Percentiles rank a stretch among this genome's conserved stretches.
phyloP scores from a whole-genome alignment of 2,797 vertebrate genomes.

The Pangasius larnaudii region DNA sequence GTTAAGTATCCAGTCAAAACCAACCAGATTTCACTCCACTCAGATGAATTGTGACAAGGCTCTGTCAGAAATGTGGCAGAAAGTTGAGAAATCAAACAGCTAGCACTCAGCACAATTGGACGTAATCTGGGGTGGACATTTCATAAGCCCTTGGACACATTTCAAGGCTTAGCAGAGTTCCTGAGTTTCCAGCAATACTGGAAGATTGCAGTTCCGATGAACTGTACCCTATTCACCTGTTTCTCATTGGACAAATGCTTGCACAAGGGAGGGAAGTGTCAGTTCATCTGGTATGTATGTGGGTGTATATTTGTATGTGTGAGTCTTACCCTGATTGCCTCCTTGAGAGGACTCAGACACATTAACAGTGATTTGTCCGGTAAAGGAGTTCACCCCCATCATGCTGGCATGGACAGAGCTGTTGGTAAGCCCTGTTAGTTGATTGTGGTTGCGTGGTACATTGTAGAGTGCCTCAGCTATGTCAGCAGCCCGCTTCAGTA shows the following conservation, averaged over 20 bases:
- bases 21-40: not conserved
- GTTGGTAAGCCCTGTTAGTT: conserved; percentile 88
- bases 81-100: conserved; percentile 28
- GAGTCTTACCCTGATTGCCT: conserved; percentile 89
- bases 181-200: conserved; percentile 8
- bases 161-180: conserved; percentile 43
- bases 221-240: conserved; percentile 32
- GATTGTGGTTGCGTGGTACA: conserved; percentile 94
- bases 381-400: conserved; percentile 98
- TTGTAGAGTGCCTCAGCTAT: conserved; percentile 98
- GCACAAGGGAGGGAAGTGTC: conserved; percentile 14
- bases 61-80: conserved; percentile 23
- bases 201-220: conserved; percentile 23
- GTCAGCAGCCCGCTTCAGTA: conserved; percentile 95
- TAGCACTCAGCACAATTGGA: conserved; percentile 21
- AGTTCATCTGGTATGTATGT: not conserved
- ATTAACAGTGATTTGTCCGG: conserved; percentile 95
- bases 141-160: conserved; percentile 27
- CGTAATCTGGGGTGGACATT: conserved; percentile 33
- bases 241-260: conserved; percentile 9
- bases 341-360: conserved; percentile 90
- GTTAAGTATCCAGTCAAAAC: not conserved
- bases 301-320: not conserved
- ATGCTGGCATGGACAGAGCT: conserved; percentile 89
- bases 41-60: not conserved